These are phyloP conservation scores for Alloplasta piceator DNA, from an alignment of 2,888 invertebrate species.

Conservation along the genomic window DNA sequence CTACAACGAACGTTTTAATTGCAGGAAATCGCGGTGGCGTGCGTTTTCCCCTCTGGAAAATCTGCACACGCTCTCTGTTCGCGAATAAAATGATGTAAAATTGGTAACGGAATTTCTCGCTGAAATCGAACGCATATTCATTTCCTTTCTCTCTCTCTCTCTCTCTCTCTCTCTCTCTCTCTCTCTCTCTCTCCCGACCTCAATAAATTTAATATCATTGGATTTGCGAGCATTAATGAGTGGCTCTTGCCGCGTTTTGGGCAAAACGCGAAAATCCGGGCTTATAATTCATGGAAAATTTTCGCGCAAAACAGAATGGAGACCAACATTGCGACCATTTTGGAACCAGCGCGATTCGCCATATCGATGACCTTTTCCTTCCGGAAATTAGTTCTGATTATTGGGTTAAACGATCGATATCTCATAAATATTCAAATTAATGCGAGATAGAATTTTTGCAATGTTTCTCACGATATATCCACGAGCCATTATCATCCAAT, in stretches of 20 bases:
- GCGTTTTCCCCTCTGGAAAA: not conserved
- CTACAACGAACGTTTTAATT: conserved; percentile 64
- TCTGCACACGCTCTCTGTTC: not conserved
- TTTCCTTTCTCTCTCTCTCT: not conserved
- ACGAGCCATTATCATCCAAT: conserved; percentile 29
- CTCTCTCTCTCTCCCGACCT: conserved; percentile 13
- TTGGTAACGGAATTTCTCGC: conserved; percentile 19
- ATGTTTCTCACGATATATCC: not conserved
- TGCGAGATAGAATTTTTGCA: not conserved
- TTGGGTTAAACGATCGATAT: conserved; percentile 24
- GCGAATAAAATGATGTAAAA: conserved; percentile 37
- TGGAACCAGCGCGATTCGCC: not conserved
- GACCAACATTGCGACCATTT: not conserved
- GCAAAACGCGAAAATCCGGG: not conserved
- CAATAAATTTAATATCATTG: conserved; percentile 49
- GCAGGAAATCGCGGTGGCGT: conserved; percentile 41
- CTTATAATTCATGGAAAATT: conserved; percentile 3
- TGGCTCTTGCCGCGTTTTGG: not conserved
- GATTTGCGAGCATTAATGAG: conserved; percentile 26
- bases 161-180: not conserved
- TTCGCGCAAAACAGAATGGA: conserved; percentile 1
- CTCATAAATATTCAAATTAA: not conserved
- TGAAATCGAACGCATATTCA: conserved; percentile 11
- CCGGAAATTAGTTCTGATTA: conserved; percentile 27
- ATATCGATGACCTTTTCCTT: conserved; percentile 21